Conservation (phyloP, 1,140 invertebrate species). For the Acarapis woodi region DNA sequence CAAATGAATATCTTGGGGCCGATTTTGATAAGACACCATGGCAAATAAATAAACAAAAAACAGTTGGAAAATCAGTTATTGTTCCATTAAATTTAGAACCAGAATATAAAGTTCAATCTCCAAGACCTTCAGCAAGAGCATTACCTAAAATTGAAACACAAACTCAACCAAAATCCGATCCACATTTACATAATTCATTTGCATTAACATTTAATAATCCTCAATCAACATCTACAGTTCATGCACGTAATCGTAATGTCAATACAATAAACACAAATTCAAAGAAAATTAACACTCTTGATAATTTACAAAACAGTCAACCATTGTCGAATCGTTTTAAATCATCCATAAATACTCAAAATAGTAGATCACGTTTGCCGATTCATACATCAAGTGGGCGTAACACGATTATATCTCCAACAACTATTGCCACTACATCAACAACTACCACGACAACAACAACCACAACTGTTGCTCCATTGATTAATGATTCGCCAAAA, state of each 20-base stretch:
- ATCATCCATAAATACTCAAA: neutral
- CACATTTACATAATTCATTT: neutral
- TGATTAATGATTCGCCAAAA: neutral
- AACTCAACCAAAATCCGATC: neutral
- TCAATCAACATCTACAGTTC: too few species aligned
- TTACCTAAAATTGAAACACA: neutral
- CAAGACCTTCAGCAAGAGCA: neutral
- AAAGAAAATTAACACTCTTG: slow-evolving; percentile 1
- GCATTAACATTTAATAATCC: too few species aligned
- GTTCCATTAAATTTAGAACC: slow-evolving; percentile 3
- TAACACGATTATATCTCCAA: neutral
- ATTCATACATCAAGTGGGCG: neutral
- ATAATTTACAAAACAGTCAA: slow-evolving; percentile 4
- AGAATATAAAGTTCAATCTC: neutral
- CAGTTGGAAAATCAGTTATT: neutral
- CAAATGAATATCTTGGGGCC: neutral
- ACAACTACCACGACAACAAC: slow-evolving; percentile 3
- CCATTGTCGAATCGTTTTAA: neutral
- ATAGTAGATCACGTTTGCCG: neutral
- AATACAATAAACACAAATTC: neutral
- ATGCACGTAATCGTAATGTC: neutral
- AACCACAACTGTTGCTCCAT: neutral
- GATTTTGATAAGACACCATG: neutral
- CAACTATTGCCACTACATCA: neutral
- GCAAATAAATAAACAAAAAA: neutral